These are phyloP conservation scores for Toxotes lorentzi DNA, from an alignment of 2,797 vertebrate genomes.

Conservation along the genomic window DNA sequence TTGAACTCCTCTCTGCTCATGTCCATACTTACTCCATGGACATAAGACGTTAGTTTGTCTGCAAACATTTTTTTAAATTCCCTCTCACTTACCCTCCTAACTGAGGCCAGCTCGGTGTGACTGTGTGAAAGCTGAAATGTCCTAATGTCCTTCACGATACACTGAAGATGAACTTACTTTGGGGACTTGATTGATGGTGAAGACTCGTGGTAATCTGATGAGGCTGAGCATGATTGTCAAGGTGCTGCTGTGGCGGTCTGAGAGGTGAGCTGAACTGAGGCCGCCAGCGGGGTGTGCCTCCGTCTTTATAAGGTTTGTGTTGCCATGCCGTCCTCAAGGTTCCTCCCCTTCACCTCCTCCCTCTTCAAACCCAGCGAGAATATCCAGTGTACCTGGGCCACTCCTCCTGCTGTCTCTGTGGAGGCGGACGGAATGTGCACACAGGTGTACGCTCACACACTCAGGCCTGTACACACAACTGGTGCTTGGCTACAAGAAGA, in stretches of 20 bases:
- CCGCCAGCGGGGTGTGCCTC: conserved; percentile 34
- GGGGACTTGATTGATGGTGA: conserved; percentile 91
- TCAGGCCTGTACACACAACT: background rate
- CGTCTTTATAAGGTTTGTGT: conserved; percentile 63
- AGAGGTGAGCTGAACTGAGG: conserved; percentile 43
- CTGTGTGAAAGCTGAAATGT: background rate
- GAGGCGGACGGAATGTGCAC: conserved; percentile 19
- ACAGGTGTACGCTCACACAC: conserved; percentile 50
- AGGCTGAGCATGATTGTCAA: conserved; percentile 86
- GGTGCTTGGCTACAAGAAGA: background rate
- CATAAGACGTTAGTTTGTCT: background rate
- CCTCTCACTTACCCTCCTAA: background rate
- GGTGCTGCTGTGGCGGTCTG: conserved; percentile 31
- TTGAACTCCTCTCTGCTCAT: background rate
- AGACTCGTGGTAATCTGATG: conserved; percentile 86
- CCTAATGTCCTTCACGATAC: background rate
- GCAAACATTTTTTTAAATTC: background rate
- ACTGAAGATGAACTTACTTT: conserved; percentile 86
- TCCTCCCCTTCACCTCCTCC: conserved; percentile 60
- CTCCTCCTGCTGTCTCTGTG: conserved; percentile 47
- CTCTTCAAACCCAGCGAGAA: conserved; percentile 66
- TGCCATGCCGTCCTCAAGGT: conserved; percentile 67
- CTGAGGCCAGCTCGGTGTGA: background rate
- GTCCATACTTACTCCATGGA: background rate
- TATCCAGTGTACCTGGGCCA: conserved; percentile 70